phyloP scores from a whole-genome alignment of 2,113 vertebrate genomes.

The Turnix velox region DNA sequence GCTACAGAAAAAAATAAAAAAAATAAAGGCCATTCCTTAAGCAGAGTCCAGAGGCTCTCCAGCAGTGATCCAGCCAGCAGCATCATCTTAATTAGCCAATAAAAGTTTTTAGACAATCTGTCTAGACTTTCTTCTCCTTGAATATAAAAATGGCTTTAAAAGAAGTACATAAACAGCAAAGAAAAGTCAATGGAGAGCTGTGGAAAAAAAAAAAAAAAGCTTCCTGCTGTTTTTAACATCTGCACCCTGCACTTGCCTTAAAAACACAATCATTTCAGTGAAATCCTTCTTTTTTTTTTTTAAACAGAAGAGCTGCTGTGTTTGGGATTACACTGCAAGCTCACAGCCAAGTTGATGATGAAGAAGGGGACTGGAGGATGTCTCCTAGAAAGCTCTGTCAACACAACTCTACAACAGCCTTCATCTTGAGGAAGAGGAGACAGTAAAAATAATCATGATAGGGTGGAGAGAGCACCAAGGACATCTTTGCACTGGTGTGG shows the following conservation, averaged over 20 bases:
- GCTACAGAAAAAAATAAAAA: not conserved
- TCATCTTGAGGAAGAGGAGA: fast-evolving
- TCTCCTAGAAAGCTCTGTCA: not conserved
- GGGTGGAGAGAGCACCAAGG: fast-evolving
- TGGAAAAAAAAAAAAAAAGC: not conserved
- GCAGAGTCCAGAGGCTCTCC: not conserved
- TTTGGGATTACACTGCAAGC: not conserved
- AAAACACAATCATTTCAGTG: not conserved
- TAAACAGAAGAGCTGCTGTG: not conserved
- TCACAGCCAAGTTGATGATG: fast-evolving
- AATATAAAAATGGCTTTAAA: slow-evolving; percentile 33
- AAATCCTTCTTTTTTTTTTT: not conserved
- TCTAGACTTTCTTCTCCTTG: slow-evolving; percentile 45
- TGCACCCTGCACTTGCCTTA: not conserved
- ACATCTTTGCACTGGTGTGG: not conserved
- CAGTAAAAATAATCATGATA: fast-evolving
- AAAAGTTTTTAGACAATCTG: slow-evolving; percentile 51
- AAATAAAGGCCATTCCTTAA: not conserved
- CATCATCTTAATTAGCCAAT: slow-evolving; percentile 37
- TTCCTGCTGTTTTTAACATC: not conserved
- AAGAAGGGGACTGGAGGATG: fast-evolving
- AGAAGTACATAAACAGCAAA: slow-evolving; percentile 24
- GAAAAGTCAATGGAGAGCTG: not conserved
- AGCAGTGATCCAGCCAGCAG: not conserved
- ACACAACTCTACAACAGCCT: not conserved